Evolutionary conservation across 1,140 invertebrate species (phyloP).

Genomic region (Microplitis demolitor): DNA sequence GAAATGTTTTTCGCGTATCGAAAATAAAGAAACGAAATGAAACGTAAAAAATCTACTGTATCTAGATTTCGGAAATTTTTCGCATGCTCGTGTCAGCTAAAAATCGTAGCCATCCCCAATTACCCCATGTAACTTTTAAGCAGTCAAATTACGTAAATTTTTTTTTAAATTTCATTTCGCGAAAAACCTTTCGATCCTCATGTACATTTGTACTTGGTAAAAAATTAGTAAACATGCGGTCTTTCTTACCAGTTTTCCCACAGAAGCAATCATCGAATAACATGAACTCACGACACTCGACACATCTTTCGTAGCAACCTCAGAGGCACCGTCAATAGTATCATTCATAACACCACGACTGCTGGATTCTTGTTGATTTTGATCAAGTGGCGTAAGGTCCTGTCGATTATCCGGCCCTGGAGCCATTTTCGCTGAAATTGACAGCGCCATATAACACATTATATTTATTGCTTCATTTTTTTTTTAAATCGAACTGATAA

Average conservation of each 20-base stretch:
- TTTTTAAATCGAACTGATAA: background rate
- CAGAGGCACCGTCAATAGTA: background rate
- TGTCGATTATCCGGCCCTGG: constrained; percentile 73
- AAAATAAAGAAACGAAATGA: too few relatives aligned
- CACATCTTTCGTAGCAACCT: background rate
- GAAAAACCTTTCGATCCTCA: background rate
- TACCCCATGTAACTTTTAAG: too few relatives aligned
- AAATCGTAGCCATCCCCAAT: too few relatives aligned
- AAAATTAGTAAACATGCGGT: background rate
- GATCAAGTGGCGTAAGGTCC: constrained; percentile 71
- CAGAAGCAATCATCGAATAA: background rate
- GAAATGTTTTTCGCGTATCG: too few relatives aligned
- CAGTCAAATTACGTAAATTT: too few relatives aligned
- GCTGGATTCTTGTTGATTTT: constrained; percentile 57
- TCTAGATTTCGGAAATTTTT: too few relatives aligned
- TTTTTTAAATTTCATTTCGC: background rate
- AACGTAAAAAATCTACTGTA: too few relatives aligned
- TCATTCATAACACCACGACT: constrained; percentile 7
- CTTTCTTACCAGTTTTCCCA: constrained; percentile 21
- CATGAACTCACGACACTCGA: background rate
- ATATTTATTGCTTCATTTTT: constrained; percentile 39
- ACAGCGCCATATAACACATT: constrained; percentile 42
- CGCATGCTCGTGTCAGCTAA: too few relatives aligned
- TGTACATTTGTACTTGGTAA: background rate
- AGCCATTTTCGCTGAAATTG: constrained; percentile 69